Percentiles rank a stretch among this genome's conserved stretches.
These are phyloP conservation scores for Nipponia nippon DNA, from an alignment of 2,113 vertebrate species.

Conservation along the genomic window DNA sequence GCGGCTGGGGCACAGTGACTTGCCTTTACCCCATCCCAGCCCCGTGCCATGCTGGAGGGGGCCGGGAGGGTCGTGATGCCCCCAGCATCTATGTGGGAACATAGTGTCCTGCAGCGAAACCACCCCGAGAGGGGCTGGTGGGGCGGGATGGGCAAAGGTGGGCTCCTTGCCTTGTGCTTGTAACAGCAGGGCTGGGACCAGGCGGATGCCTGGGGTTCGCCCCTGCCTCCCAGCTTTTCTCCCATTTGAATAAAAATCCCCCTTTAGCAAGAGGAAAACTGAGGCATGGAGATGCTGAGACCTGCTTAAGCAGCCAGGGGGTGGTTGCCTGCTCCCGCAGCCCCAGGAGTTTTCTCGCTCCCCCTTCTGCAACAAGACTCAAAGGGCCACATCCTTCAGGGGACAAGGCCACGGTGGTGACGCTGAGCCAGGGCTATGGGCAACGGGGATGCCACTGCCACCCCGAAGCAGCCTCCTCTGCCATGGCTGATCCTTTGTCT, in stretches of 20 bases:
- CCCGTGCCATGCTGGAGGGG: background rate
- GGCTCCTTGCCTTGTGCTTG: background rate
- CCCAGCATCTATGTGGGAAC: background rate
- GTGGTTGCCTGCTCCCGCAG: background rate
- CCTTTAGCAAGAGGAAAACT: background rate
- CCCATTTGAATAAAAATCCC: background rate
- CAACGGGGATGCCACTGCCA: background rate
- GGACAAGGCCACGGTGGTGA: background rate
- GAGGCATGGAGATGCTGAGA: background rate
- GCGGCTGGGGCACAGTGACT: constrained; percentile 16
- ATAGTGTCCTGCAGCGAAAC: background rate
- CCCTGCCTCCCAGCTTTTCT: background rate
- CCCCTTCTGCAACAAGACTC: background rate
- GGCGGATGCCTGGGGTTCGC: background rate
- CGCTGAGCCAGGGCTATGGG: background rate
- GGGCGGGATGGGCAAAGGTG: background rate
- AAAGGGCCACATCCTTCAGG: background rate
- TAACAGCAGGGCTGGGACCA: background rate
- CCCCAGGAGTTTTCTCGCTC: background rate
- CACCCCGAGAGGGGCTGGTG: no score
- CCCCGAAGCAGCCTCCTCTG: background rate
- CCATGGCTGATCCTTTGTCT: background rate
- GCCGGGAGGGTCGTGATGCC: rapidly evolving
- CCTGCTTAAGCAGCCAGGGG: background rate
- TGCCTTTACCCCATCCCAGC: constrained; percentile 29